A percentile compares a stretch with the other conserved stretches of the same genome.
These are phyloP conservation scores for Albula goreensis DNA, from an alignment of 2,113 vertebrate species.

Conservation along the genomic window DNA sequence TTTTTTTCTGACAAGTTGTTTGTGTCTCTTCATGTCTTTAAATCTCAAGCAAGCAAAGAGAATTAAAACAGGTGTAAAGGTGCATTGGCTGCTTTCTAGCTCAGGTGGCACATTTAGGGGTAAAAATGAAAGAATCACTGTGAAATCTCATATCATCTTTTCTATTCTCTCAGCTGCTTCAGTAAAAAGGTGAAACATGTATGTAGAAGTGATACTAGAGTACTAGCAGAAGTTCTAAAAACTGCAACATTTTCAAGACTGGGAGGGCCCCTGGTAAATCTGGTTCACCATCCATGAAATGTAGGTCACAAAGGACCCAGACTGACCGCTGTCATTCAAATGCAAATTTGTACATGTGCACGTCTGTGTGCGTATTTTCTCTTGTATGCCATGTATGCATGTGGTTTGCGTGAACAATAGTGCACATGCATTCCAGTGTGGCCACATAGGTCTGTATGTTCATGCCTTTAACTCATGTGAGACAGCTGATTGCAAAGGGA, in stretches of 20 bases:
- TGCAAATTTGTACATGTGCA: not conserved
- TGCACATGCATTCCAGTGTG: not conserved
- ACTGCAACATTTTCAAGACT: not conserved
- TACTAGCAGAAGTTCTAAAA: not conserved
- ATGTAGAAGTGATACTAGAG: not conserved
- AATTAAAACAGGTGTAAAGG: not conserved
- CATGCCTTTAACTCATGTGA: not conserved
- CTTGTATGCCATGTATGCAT: no score
- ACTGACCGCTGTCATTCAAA: not conserved
- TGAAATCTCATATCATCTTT: not conserved
- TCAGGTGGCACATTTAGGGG: not conserved
- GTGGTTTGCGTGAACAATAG: no score
- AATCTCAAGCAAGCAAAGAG: not conserved
- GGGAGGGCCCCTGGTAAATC: not conserved
- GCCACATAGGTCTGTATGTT: no score
- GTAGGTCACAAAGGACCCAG: not conserved
- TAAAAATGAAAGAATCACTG: not conserved
- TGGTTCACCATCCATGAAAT: conserved; percentile 2
- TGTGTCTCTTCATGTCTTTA: not conserved
- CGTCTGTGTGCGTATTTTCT: no score
- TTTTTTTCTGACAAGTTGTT: not conserved
- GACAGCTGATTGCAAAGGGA: not conserved
- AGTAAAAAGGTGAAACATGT: not conserved
- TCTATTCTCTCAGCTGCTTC: not conserved
- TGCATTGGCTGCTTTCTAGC: not conserved